Percentiles rank a stretch among this genome's conserved stretches.
Conservation (phyloP, 2,113 vertebrate species). For the Corythoichthys intestinalis region DNA sequence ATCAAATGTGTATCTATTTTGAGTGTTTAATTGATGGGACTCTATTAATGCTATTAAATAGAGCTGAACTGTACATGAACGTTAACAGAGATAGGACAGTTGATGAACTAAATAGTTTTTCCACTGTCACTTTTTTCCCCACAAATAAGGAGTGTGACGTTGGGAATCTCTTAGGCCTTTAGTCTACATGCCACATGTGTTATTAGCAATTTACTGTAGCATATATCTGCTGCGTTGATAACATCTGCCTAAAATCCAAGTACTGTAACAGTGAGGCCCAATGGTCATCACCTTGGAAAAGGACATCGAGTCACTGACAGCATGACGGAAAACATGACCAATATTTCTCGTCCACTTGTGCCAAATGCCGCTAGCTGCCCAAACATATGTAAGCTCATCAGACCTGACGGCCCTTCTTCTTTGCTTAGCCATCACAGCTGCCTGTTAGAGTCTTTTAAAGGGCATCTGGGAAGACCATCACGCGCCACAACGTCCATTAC, state of each 20-base stretch:
- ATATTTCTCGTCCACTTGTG: slow-evolving; percentile 48
- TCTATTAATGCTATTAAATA: slow-evolving; percentile 11
- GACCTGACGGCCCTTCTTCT: slow-evolving; percentile 42
- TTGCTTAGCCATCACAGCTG: slow-evolving; percentile 54
- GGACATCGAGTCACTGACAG: slow-evolving; percentile 34
- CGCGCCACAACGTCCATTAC: slow-evolving; percentile 51
- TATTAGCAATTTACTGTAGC: not conserved
- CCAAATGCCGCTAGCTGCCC: slow-evolving; percentile 57
- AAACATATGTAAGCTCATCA: slow-evolving; percentile 64
- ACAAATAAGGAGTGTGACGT: not conserved
- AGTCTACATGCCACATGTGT: not conserved
- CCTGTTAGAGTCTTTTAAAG: slow-evolving; percentile 65
- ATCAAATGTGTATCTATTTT: slow-evolving; percentile 11
- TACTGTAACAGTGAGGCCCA: not conserved
- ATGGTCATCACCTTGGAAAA: slow-evolving; percentile 16
- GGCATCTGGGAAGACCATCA: slow-evolving; percentile 72
- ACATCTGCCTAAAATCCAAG: not conserved
- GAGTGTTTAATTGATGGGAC: slow-evolving; percentile 14
- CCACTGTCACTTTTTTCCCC: not conserved
- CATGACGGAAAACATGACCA: slow-evolving; percentile 55
- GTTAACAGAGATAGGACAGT: slow-evolving; percentile 9
- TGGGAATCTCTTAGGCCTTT: not conserved
- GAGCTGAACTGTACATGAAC: slow-evolving; percentile 7
- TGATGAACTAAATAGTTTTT: slow-evolving; percentile 20
- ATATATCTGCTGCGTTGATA: not conserved